phyloP scores from a whole-genome alignment of 1,140 invertebrate species.

The Drosophila elegans region DNA sequence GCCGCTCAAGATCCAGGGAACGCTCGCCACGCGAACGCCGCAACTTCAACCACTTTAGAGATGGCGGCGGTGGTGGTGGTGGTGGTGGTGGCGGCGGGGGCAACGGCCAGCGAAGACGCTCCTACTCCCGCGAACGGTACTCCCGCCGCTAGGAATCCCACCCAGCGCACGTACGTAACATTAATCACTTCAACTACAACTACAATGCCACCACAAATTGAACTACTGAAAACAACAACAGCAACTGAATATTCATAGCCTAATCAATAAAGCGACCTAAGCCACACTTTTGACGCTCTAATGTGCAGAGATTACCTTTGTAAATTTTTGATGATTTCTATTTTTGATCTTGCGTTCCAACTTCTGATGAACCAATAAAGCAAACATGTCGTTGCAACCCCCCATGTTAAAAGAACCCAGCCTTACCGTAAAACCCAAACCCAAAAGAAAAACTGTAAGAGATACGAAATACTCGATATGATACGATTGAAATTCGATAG shows the following conservation, averaged over 20 bases:
- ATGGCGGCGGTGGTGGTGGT: constrained; percentile 11
- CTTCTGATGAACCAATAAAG: constrained; percentile 34
- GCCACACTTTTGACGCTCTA: constrained; percentile 15
- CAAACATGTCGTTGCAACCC: constrained; percentile 41
- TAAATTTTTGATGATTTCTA: constrained; percentile 62
- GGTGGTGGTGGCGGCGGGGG: constrained; percentile 15
- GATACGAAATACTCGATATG: constrained; percentile 1
- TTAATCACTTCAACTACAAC: constrained; percentile 61
- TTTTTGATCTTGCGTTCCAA: constrained; percentile 58
- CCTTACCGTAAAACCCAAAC: constrained; percentile 30
- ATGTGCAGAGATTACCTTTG: constrained; percentile 46
- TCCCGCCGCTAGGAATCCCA: constrained; percentile 68
- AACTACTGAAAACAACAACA: constrained; percentile 43
- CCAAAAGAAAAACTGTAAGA: constrained; percentile 16
- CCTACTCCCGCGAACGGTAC: constrained; percentile 75
- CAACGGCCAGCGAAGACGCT: constrained; percentile 52
- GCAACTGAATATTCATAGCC: constrained; percentile 27
- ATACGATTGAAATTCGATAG: constrained; percentile 17
- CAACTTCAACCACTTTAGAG: constrained; percentile 62
- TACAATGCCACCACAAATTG: constrained; percentile 42
- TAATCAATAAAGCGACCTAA: constrained; percentile 28
- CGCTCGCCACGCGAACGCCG: constrained; percentile 65
- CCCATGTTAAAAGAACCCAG: constrained; percentile 4
- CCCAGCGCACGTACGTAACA: constrained; percentile 72
- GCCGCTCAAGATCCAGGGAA: constrained; percentile 70